Percentiles rank a stretch among this genome's conserved stretches.
These are phyloP conservation scores for Ciconia nigra DNA, from an alignment of 2,797 vertebrate genomes.

Conservation along the genomic window DNA sequence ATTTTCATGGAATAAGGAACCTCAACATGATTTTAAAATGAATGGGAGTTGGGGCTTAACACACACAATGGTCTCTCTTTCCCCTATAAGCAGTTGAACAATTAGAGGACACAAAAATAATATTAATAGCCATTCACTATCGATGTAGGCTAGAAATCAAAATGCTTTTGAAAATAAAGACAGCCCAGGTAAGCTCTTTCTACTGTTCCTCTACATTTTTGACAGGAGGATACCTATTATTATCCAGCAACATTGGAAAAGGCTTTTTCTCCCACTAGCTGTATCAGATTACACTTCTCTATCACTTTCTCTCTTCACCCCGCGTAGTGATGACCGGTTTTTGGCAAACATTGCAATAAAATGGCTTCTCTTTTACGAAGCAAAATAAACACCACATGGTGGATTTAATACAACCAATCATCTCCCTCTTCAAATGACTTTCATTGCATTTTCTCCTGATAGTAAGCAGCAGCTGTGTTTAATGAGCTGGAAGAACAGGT, in stretches of 20 bases:
- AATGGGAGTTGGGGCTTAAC: neutral
- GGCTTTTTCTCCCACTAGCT: neutral
- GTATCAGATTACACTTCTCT: neutral
- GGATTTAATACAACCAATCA: slow-evolving; percentile 17
- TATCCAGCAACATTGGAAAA: neutral
- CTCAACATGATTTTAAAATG: neutral
- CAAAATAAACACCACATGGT: slow-evolving; percentile 42
- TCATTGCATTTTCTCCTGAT: neutral
- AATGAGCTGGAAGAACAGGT: slow-evolving; percentile 26
- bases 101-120: neutral
- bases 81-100: neutral
- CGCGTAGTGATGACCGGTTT: neutral
- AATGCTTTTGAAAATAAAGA: neutral
- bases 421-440: slow-evolving; percentile 10
- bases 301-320: neutral
- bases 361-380: neutral
- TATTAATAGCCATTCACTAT: neutral
- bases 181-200: neutral
- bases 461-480: slow-evolving; percentile 14
- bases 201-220: neutral
- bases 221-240: neutral
- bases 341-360: slow-evolving; percentile 30
- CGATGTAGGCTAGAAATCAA: neutral
- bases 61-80: neutral
- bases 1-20: neutral